phyloP scores from a whole-genome alignment of 1,140 invertebrate species.

The Conus betulinus region DNA sequence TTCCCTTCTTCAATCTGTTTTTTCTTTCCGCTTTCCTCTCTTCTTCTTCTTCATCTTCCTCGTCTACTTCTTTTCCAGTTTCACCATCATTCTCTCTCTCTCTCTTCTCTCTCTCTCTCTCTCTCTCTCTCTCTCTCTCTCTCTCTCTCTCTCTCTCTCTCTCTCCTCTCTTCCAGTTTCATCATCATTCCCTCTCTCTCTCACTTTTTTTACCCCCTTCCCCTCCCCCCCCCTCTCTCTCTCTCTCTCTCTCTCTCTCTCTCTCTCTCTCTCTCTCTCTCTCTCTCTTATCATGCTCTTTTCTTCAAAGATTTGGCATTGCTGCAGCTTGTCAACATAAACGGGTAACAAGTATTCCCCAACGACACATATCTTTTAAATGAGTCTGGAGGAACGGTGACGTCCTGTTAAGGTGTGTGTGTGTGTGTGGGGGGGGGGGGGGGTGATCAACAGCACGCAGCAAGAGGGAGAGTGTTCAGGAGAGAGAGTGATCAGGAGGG shows the following conservation, averaged over 20 bases:
- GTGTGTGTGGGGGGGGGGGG: too few relatives aligned
- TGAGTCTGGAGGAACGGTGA: too few relatives aligned
- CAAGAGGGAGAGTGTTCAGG: too few relatives aligned
- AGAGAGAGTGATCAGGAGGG: too few relatives aligned
- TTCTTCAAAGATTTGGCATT: too few relatives aligned
- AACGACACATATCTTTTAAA: too few relatives aligned
- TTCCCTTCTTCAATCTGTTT: neutral
- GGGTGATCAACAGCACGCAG: too few relatives aligned
- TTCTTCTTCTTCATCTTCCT: neutral
- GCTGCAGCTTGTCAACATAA: too few relatives aligned
- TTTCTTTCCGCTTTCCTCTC: neutral
- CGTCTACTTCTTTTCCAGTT: neutral
- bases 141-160: conserved; percentile 17
- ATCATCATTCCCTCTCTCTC: neutral
- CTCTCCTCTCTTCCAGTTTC: neutral
- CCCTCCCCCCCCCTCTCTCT: conserved; percentile 1
- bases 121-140: conserved; percentile 25
- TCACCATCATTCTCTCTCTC: neutral
- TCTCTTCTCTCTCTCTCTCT: conserved; percentile 33
- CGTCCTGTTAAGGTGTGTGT: too few relatives aligned
- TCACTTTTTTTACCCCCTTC: too few relatives aligned
- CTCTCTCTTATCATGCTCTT: neutral
- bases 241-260: conserved; percentile 31
- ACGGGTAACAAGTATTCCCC: too few relatives aligned
- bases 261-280: conserved; percentile 15